These are phyloP conservation scores for Calidris pygmaea DNA, from an alignment of 2,113 vertebrate species.

Conservation along the genomic window DNA sequence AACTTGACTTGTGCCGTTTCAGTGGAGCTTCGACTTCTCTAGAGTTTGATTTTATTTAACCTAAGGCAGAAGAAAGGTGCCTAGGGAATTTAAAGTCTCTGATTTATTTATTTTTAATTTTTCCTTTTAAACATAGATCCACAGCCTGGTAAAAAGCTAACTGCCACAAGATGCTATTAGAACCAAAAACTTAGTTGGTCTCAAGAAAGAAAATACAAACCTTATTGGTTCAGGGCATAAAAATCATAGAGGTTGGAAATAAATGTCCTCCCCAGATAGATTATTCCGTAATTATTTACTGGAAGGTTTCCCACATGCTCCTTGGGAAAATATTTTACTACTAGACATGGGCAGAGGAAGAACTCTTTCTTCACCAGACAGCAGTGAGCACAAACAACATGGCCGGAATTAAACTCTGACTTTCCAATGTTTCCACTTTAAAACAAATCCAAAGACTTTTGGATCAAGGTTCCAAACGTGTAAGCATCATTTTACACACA, in stretches of 20 bases:
- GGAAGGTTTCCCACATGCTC: background rate
- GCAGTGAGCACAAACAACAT: background rate
- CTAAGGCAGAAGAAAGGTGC: background rate
- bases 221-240: background rate
- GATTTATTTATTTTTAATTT: background rate
- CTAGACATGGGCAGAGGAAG: background rate
- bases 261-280: background rate
- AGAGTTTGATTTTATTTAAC: background rate
- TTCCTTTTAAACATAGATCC: background rate
- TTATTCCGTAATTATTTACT: background rate
- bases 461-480: background rate
- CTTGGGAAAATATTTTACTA: background rate
- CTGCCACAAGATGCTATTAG: background rate
- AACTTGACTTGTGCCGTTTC: background rate
- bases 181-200: background rate
- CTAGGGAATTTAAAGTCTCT: background rate
- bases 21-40: background rate
- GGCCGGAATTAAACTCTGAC: background rate
- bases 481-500: background rate
- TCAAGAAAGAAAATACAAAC: background rate
- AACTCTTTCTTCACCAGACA: background rate
- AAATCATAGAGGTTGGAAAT: background rate
- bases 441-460: background rate
- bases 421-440: background rate
- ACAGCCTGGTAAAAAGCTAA: background rate